Percentiles rank a stretch among this genome's conserved stretches.
Conservation (phyloP, 2,113 vertebrate species). For the Empidonax traillii region DNA sequence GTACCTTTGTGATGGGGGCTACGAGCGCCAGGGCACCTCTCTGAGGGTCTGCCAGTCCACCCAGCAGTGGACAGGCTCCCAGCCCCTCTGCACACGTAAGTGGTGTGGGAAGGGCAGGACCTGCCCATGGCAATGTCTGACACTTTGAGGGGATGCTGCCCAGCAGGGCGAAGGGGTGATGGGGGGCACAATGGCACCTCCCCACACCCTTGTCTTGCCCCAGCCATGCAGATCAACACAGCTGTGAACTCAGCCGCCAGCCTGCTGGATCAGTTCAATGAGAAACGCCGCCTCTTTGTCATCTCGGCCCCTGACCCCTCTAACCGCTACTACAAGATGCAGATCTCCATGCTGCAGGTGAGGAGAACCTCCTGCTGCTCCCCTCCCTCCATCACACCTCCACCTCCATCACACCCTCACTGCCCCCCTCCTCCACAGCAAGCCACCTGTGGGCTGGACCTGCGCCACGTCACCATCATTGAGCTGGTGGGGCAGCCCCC, state of each 20-base stretch:
- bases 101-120: accelerated
- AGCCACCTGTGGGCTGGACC: constrained; percentile 86
- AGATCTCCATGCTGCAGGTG: constrained; percentile 92
- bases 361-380: background rate
- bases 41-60: constrained; percentile 86
- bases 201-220: accelerated
- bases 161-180: background rate
- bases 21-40: constrained; percentile 79
- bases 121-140: accelerated
- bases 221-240: constrained; percentile 89
- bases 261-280: constrained; percentile 92
- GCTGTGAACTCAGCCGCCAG: constrained; percentile 80
- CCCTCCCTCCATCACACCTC: background rate
- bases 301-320: constrained; percentile 86
- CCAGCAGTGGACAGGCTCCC: constrained; percentile 83
- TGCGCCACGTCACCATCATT: constrained; percentile 84
- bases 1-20: constrained; percentile 87
- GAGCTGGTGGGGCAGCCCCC: constrained; percentile 90
- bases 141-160: accelerated
- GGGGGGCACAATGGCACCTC: background rate
- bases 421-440: constrained; percentile 63
- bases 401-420: background rate
- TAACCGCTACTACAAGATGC: constrained; percentile 88
- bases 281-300: constrained; percentile 88
- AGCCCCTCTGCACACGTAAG: constrained; percentile 84